These are phyloP conservation scores for Aphelocoma coerulescens DNA, from an alignment of 2,113 vertebrate genomes.

Conservation along the genomic window DNA sequence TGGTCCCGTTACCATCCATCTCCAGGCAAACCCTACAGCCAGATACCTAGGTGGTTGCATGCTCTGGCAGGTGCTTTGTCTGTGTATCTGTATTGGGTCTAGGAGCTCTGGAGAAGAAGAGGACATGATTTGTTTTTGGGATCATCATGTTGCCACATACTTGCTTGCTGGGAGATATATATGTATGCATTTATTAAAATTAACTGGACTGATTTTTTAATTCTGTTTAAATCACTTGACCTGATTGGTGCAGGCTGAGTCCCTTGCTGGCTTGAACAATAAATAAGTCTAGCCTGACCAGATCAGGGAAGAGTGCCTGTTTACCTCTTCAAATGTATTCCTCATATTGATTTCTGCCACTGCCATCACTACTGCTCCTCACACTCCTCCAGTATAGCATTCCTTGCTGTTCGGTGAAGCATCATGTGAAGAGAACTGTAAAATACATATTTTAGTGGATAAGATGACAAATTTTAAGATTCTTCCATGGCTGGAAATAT, in stretches of 20 bases:
- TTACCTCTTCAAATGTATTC: no score
- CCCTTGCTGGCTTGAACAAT: not conserved
- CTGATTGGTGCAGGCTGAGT: not conserved
- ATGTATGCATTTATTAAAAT: not conserved
- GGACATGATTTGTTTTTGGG: not conserved
- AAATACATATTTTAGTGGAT: not conserved
- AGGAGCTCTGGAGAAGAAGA: not conserved
- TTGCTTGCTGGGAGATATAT: not conserved
- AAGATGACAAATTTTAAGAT: not conserved
- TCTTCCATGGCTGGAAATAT: not conserved
- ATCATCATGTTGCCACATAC: not conserved
- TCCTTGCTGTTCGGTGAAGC: not conserved
- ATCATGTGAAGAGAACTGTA: not conserved
- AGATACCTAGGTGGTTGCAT: not conserved
- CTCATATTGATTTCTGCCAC: not conserved
- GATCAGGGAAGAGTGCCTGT: rapidly evolving
- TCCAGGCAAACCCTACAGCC: not conserved
- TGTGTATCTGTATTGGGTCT: not conserved
- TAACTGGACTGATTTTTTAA: not conserved
- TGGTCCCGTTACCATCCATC: not conserved
- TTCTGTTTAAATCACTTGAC: not conserved
- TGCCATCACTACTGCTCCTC: not conserved
- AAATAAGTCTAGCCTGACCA: not conserved
- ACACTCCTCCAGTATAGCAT: not conserved
- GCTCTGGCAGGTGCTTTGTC: not conserved